Evolutionary conservation across 2,113 vertebrate genomes (phyloP).

Genomic region (Gavialis gangeticus): DNA sequence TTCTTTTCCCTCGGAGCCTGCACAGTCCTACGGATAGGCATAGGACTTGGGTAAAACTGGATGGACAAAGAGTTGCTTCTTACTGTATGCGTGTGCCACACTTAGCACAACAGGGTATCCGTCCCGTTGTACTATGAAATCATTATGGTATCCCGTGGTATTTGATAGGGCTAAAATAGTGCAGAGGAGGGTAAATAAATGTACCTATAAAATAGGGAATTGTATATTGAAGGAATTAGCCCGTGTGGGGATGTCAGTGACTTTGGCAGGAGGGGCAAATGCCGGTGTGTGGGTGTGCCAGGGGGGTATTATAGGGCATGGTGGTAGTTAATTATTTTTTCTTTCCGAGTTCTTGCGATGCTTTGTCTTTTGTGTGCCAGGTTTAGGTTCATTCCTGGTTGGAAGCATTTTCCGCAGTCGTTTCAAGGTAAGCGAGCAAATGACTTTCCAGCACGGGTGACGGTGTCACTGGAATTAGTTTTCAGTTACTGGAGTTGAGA

Average conservation of each 20-base stretch:
- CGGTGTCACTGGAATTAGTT: background rate
- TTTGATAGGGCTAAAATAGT: no score
- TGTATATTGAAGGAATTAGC: background rate
- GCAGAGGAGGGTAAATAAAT: fast-evolving
- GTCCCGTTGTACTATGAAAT: background rate
- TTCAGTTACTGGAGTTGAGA: background rate
- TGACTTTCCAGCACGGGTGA: fast-evolving
- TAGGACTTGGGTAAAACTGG: background rate
- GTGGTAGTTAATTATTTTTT: background rate
- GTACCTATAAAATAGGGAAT: background rate
- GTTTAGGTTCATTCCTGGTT: background rate
- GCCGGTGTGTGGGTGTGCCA: fast-evolving
- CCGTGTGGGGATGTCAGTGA: fast-evolving
- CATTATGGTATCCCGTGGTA: no score
- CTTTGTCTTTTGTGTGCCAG: background rate
- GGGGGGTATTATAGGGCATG: background rate
- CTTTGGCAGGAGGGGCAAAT: background rate
- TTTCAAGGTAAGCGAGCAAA: background rate
- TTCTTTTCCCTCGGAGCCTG: fast-evolving
- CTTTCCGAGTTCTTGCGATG: background rate
- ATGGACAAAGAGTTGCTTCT: background rate
- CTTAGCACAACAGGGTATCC: background rate
- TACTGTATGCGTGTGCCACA: background rate
- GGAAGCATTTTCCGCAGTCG: background rate
- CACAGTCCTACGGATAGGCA: background rate